Conservation (phyloP, 1,140 invertebrate species). For the Rhopalosiphum maidis region DNA sequence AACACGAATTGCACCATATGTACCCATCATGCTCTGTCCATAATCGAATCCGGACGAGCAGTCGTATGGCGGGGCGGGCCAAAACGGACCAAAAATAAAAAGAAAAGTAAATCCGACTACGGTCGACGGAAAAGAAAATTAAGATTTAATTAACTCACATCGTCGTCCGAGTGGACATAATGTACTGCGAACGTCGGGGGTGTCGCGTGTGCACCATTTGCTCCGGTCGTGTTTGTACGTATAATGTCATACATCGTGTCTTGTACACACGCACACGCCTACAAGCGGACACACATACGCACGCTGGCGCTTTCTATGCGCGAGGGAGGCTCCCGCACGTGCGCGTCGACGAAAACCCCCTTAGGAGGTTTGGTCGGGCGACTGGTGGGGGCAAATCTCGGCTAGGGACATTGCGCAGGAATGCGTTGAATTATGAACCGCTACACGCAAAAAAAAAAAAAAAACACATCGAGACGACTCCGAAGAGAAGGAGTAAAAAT, state of each 20-base stretch:
- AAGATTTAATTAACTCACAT: neutral
- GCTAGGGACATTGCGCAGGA: constrained; percentile 39
- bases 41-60: neutral
- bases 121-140: neutral
- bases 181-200: neutral
- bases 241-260: neutral
- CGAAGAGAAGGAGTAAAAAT: neutral
- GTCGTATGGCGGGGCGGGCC: neutral
- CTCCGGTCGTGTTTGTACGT: neutral
- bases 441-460: constrained; percentile 36
- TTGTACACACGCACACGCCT: neutral
- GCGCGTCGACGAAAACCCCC: neutral
- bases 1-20: neutral
- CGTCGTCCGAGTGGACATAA: neutral
- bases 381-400: constrained; percentile 20
- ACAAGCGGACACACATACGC: neutral
- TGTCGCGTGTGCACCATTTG: neutral
- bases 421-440: constrained; percentile 24
- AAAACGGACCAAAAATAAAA: neutral
- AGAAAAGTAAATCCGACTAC: too few relatives aligned
- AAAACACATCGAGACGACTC: neutral
- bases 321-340: neutral
- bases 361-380: neutral
- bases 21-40: neutral
- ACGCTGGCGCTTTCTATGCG: neutral